Evolutionary conservation across 1,140 invertebrate species (phyloP).

Genomic region (Ectropis grisescens): DNA sequence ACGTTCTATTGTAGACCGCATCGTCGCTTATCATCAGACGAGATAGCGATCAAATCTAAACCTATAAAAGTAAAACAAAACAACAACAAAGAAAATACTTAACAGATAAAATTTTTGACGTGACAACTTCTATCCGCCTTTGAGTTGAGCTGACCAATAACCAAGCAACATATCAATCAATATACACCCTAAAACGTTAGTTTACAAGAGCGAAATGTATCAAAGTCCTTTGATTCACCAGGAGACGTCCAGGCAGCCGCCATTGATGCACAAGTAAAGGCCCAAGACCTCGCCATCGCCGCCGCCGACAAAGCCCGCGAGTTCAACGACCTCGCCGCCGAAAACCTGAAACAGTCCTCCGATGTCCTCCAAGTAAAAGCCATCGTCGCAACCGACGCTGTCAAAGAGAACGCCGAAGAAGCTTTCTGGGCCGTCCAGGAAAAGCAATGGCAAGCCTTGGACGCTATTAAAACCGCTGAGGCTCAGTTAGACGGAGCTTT

Average conservation of each 20-base stretch:
- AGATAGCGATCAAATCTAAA: too few species aligned
- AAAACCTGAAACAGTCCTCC: slow-evolving; percentile 23
- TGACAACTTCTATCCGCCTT: too few species aligned
- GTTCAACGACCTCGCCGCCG: slow-evolving; percentile 22
- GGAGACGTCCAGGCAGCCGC: slow-evolving; percentile 43
- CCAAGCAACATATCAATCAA: too few species aligned
- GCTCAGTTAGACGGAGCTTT: slow-evolving; percentile 26
- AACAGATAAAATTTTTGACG: too few species aligned
- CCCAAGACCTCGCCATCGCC: slow-evolving; percentile 21
- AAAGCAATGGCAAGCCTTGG: slow-evolving; percentile 37
- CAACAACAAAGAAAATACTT: too few species aligned
- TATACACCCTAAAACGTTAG: too few species aligned
- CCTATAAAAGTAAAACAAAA: too few species aligned
- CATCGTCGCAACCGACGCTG: slow-evolving; percentile 20
- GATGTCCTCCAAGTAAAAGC: slow-evolving; percentile 31
- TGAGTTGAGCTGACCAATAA: too few species aligned
- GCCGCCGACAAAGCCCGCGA: slow-evolving; percentile 30
- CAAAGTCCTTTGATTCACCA: too few species aligned
- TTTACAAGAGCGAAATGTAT: too few species aligned
- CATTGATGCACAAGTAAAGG: slow-evolving; percentile 42
- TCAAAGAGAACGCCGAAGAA: slow-evolving; percentile 25
- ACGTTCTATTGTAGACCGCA: too few species aligned
- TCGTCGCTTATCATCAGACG: too few species aligned
- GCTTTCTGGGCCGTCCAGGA: slow-evolving; percentile 33
- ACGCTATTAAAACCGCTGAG: slow-evolving; percentile 28